These are phyloP conservation scores for Cynodonichthys magdalenae DNA, from an alignment of 2,797 vertebrate species.

Conservation along the genomic window DNA sequence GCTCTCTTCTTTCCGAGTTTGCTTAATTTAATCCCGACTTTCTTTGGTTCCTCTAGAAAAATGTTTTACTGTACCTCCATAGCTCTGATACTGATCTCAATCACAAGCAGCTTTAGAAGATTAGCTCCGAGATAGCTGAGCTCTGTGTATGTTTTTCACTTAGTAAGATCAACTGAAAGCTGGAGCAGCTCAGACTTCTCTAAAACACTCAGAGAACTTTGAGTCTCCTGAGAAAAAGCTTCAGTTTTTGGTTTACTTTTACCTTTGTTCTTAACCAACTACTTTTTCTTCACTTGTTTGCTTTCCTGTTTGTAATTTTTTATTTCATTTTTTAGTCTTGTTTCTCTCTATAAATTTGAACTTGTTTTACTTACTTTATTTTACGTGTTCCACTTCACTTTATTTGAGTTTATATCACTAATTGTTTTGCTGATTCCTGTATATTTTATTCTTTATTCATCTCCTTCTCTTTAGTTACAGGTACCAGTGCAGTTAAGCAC, in stretches of 20 bases:
- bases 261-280: too few relatives aligned
- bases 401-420: too few relatives aligned
- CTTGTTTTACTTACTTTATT: background rate
- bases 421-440: too few relatives aligned
- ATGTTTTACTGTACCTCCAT: background rate
- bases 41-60: constrained; percentile 1
- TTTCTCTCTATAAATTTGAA: too few relatives aligned
- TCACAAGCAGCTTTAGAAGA: constrained; percentile 40
- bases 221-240: constrained; percentile 31
- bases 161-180: constrained; percentile 43
- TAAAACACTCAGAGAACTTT: constrained; percentile 28
- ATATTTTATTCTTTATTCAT: too few relatives aligned
- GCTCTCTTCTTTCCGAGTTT: background rate
- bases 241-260: background rate
- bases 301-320: background rate
- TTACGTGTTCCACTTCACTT: background rate
- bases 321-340: background rate
- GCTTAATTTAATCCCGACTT: background rate
- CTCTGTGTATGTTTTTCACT: constrained; percentile 43
- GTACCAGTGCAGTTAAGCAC: too few relatives aligned
- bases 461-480: too few relatives aligned
- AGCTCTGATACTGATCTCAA: constrained; percentile 31
- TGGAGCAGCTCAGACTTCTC: constrained; percentile 20
- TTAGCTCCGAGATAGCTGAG: constrained; percentile 26
- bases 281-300: too few relatives aligned